phyloP scores from a whole-genome alignment of 2,888 invertebrate species.

The Fragum sueziense region DNA sequence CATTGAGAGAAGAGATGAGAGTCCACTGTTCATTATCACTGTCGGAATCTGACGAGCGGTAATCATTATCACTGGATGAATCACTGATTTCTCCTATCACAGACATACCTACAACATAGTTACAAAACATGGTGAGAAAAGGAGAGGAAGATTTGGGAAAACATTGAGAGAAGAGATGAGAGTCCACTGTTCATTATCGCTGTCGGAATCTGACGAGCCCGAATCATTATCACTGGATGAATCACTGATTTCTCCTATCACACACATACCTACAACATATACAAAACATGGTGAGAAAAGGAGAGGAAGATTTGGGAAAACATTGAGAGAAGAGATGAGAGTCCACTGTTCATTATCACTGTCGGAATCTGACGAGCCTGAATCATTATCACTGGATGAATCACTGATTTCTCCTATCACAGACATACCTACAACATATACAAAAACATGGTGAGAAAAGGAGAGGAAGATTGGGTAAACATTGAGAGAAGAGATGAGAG shows the following conservation, averaged over 20 bases:
- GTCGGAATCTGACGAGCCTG: constrained; percentile 56
- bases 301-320: no score
- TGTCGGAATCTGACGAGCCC: constrained; percentile 56
- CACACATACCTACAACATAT: constrained; percentile 42
- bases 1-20: neutral
- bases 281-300: no score
- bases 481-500: neutral
- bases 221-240: constrained; percentile 51
- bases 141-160: no score
- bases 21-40: constrained; percentile 45
- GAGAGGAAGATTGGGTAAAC: no score
- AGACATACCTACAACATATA: constrained; percentile 43
- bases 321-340: no score
- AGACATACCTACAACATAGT: constrained; percentile 41
- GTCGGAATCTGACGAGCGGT: constrained; percentile 55
- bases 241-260: constrained; percentile 65
- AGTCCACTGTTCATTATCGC: constrained; percentile 41
- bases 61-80: constrained; percentile 51
- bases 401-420: constrained; percentile 65
- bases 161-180: no score
- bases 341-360: constrained; percentile 45
- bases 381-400: constrained; percentile 51
- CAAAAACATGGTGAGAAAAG: no score
- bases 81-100: constrained; percentile 65
- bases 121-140: no score